Percentiles rank a stretch among this genome's conserved stretches.
Evolutionary conservation across 2,113 vertebrate genomes (phyloP).

Genomic region (Xenopus laevis): DNA sequence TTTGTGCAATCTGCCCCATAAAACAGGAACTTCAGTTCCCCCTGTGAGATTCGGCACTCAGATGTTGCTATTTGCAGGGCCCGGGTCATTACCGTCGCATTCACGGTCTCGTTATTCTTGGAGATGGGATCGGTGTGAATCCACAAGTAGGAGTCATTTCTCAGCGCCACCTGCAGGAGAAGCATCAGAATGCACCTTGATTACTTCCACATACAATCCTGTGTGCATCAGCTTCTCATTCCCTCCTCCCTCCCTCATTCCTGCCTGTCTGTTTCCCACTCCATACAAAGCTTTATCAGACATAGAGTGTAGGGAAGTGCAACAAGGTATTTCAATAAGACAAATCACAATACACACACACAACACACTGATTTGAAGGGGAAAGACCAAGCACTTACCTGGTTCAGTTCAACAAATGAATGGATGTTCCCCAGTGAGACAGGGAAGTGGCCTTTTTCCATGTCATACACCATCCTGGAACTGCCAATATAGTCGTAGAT

Average conservation of each 20-base stretch:
- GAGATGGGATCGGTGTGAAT: conserved; percentile 89
- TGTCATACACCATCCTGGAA: conserved; percentile 82
- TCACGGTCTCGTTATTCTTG: conserved; percentile 62
- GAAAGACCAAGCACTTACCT: conserved; percentile 53
- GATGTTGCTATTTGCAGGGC: neutral
- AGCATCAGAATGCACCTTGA: neutral
- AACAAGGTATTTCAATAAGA: no score
- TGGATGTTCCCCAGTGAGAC: conserved; percentile 62
- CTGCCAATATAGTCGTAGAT: conserved; percentile 96
- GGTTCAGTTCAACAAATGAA: conserved; percentile 66
- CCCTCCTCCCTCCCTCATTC: no score
- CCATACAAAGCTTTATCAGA: no score
- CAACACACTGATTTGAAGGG: no score
- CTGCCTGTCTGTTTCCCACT: no score
- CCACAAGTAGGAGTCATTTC: conserved; percentile 65
- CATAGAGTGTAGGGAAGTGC: no score
- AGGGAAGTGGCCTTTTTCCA: conserved; percentile 66
- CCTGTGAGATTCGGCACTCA: no score
- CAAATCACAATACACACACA: no score
- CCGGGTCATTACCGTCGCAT: conserved; percentile 60
- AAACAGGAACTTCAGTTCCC: no score
- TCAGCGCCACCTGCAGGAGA: conserved; percentile 72
- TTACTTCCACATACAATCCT: no score
- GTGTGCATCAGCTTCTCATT: no score
- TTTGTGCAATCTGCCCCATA: no score